A percentile compares a stretch with the other conserved stretches of the same genome.
These are phyloP conservation scores for Gymnocypris eckloni DNA, from an alignment of 2,797 vertebrate genomes.

Conservation along the genomic window DNA sequence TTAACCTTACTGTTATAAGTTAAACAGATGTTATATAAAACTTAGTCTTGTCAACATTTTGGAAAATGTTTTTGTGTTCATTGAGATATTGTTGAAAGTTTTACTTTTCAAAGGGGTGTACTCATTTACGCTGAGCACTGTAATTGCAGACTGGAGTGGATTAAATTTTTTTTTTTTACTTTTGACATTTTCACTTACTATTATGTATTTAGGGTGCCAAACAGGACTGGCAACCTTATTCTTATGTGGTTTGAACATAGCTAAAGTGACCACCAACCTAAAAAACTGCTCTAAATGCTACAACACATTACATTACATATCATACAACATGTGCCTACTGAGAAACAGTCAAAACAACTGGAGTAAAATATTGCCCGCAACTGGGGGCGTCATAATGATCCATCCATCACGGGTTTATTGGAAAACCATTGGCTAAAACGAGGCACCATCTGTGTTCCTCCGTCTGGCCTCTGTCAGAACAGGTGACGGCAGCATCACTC, in stretches of 20 bases:
- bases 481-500: slow-evolving; percentile 53
- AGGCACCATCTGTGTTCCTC: slow-evolving; percentile 55
- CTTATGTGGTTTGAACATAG: background rate
- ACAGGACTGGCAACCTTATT: background rate
- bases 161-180: background rate
- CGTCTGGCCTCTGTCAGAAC: slow-evolving; percentile 53
- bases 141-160: background rate
- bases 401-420: slow-evolving; percentile 52
- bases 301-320: slow-evolving; percentile 54
- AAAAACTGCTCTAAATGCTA: background rate
- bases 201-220: background rate
- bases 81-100: no score
- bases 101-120: no score
- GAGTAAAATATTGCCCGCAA: slow-evolving; percentile 25
- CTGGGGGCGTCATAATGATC: slow-evolving; percentile 42
- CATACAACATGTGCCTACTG: slow-evolving; percentile 34
- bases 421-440: slow-evolving; percentile 45
- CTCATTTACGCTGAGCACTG: no score
- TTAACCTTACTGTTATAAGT: no score
- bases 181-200: background rate
- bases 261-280: slow-evolving; percentile 5
- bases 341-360: slow-evolving; percentile 31
- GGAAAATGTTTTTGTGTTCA: no score
- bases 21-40: no score
- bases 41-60: no score